Evolutionary conservation across 2,888 invertebrate genomes (phyloP).

Genomic region (Colletes collaris): DNA sequence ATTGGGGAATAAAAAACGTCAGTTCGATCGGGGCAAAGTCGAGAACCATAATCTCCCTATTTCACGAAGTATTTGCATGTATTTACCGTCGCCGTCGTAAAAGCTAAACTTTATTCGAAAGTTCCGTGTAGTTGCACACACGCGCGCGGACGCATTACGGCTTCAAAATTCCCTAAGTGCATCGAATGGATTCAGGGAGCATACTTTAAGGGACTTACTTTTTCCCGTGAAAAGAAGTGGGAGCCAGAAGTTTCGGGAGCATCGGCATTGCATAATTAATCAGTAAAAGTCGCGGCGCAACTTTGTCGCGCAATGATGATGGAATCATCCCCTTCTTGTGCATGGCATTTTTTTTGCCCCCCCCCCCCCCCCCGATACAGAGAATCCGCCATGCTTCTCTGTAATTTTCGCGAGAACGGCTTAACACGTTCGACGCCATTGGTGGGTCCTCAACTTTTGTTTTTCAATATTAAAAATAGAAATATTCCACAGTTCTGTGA

Average conservation of each 20-base stretch:
- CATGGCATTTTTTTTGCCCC: not conserved
- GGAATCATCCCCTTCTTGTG: slow-evolving; percentile 3
- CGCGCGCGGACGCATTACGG: slow-evolving; percentile 26
- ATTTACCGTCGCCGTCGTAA: slow-evolving; percentile 7
- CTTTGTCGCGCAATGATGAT: slow-evolving; percentile 2
- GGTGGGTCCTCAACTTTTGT: too few species aligned
- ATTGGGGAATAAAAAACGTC: not conserved
- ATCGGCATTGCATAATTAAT: slow-evolving; percentile 49
- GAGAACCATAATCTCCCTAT: slow-evolving; percentile 19
- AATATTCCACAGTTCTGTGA: too few species aligned
- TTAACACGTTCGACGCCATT: too few species aligned
- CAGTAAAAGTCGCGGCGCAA: slow-evolving; percentile 16
- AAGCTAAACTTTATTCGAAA: slow-evolving; percentile 35
- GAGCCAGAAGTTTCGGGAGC: slow-evolving; percentile 29
- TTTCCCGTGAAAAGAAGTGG: slow-evolving; percentile 14
- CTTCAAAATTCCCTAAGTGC: slow-evolving; percentile 44
- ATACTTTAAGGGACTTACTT: slow-evolving; percentile 43
- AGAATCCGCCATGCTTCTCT: too few species aligned
- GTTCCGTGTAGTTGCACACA: slow-evolving; percentile 9
- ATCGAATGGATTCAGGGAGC: slow-evolving; percentile 44
- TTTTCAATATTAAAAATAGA: too few species aligned
- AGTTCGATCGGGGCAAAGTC: not conserved
- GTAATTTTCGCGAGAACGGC: too few species aligned
- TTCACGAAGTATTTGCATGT: slow-evolving; percentile 39
- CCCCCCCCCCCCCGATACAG: too few species aligned